Percentiles rank a stretch among this genome's conserved stretches.
Conservation (phyloP, 2,113 vertebrate genomes). For the Elephantulus edwardii region DNA sequence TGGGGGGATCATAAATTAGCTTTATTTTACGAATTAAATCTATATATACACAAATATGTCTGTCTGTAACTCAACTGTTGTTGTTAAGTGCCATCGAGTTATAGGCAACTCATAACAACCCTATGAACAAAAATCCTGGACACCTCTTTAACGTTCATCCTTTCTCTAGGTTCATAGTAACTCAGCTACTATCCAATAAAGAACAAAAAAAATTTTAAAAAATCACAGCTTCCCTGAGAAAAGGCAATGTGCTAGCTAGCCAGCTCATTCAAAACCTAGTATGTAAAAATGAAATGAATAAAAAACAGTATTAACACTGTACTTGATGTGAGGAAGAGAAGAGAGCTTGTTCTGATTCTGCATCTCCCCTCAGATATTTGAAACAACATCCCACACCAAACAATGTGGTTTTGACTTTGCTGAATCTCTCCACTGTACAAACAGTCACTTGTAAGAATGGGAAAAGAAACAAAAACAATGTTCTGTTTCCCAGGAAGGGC, state of each 20-base stretch:
- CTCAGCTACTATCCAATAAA: slow-evolving; percentile 35
- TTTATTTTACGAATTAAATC: slow-evolving; percentile 68
- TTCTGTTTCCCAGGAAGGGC: slow-evolving; percentile 8
- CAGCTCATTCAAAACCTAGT: slow-evolving; percentile 19
- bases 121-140: too few relatives aligned
- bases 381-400: slow-evolving; percentile 46
- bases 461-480: slow-evolving; percentile 43
- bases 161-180: too few relatives aligned
- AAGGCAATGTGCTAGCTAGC: slow-evolving; percentile 48
- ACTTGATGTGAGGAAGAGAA: slow-evolving; percentile 25
- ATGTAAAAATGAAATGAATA: slow-evolving; percentile 43
- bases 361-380: slow-evolving; percentile 21
- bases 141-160: too few relatives aligned
- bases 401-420: neutral
- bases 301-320: slow-evolving; percentile 51
- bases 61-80: neutral
- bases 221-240: neutral
- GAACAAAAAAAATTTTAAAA: too few relatives aligned
- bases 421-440: slow-evolving; percentile 17
- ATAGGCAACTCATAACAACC: too few relatives aligned
- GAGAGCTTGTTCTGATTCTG: slow-evolving; percentile 31
- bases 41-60: neutral
- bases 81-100: too few relatives aligned
- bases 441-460: slow-evolving; percentile 44
- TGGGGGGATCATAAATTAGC: too few relatives aligned